Evolutionary conservation across 2,113 vertebrate genomes (phyloP).

Genomic region (Percina caprodes): DNA sequence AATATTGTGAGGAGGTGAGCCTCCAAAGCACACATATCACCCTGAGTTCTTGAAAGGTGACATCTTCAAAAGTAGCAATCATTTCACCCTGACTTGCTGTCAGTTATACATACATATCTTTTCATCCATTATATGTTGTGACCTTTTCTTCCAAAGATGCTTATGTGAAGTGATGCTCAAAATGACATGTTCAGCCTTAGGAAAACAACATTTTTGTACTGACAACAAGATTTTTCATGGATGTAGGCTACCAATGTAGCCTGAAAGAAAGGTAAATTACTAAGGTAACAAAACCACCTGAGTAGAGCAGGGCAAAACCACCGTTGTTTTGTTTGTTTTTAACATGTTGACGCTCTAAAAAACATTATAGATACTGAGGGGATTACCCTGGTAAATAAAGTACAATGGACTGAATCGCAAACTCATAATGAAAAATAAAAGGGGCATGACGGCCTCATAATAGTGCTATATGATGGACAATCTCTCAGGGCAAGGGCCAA

Average conservation of each 20-base stretch:
- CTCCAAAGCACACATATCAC: constrained; percentile 25
- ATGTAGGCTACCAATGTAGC: not conserved
- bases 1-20: not conserved
- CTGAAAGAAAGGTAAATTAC: not conserved
- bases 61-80: constrained; percentile 43
- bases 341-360: not conserved
- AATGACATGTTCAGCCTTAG: not conserved
- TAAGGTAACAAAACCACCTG: not conserved
- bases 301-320: not conserved
- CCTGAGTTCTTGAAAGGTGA: constrained; percentile 26
- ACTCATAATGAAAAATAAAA: not conserved
- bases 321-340: not conserved
- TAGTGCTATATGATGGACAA: too few species aligned
- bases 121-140: not conserved
- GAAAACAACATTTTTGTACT: not conserved
- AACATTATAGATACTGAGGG: not conserved
- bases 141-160: constrained; percentile 2
- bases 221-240: not conserved
- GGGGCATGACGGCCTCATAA: not conserved
- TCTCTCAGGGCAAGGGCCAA: not conserved
- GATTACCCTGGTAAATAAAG: not conserved
- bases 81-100: constrained; percentile 10
- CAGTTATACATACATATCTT: constrained; percentile 9
- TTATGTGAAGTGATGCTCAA: not conserved
- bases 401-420: not conserved